phyloP scores from a whole-genome alignment of 2,888 invertebrate species.

The Lumbricus terrestris region DNA sequence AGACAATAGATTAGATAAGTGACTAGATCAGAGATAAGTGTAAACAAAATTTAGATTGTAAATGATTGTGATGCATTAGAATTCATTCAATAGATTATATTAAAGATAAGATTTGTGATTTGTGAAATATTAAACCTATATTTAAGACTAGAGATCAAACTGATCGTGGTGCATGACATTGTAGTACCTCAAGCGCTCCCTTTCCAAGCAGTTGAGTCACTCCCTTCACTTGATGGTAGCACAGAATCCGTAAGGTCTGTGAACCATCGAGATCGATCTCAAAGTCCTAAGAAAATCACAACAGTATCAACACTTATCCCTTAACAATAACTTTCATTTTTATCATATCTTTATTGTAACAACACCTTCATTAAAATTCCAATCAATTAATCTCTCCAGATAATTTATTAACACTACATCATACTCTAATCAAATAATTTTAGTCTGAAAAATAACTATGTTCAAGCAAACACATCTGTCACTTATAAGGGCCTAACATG shows the following conservation, averaged over 20 bases:
- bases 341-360: not conserved
- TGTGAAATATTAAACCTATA: too few relatives aligned
- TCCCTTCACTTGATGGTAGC: conserved; percentile 73
- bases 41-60: too few relatives aligned
- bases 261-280: conserved; percentile 89
- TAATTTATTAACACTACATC: not conserved
- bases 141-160: too few relatives aligned
- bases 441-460: not conserved
- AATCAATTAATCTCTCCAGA: not conserved
- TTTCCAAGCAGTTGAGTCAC: conserved; percentile 67
- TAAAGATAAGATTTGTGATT: not conserved
- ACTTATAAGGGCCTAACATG: too few relatives aligned
- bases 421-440: not conserved
- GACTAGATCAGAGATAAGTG: not conserved
- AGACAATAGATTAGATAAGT: not conserved
- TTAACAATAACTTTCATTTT: not conserved
- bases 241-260: conserved; percentile 80
- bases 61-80: too few relatives aligned
- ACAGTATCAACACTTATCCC: not conserved
- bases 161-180: not conserved
- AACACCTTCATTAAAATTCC: too few relatives aligned
- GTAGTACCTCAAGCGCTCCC: conserved; percentile 74
- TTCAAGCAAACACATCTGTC: too few relatives aligned
- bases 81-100: too few relatives aligned
- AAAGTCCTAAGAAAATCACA: conserved; percentile 66